phyloP scores from a whole-genome alignment of 2,888 invertebrate species.

The Esperia sulphurella region DNA sequence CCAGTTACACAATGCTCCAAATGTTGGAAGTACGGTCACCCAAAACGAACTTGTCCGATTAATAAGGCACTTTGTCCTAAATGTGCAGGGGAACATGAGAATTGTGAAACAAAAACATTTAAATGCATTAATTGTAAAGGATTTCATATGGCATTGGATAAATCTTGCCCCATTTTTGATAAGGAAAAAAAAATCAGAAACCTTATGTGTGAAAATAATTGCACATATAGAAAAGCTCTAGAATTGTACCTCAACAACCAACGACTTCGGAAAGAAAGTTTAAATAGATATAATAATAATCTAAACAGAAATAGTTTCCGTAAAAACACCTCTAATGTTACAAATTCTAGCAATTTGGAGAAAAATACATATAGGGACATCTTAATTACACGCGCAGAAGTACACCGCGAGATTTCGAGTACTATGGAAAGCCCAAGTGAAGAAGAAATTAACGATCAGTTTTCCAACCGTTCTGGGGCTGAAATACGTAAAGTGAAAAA shows the following conservation, averaged over 20 bases:
- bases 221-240: slow-evolving; percentile 11
- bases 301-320: background rate
- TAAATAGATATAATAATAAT: background rate
- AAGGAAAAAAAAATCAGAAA: slow-evolving; percentile 13
- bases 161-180: slow-evolving; percentile 10
- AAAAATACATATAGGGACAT: too few species aligned
- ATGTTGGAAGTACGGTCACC: slow-evolving; percentile 19
- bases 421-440: too few species aligned
- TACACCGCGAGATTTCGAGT: too few species aligned
- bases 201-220: slow-evolving; percentile 14
- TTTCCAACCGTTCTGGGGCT: too few species aligned
- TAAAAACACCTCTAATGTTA: too few species aligned
- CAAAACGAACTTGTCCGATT: slow-evolving; percentile 7
- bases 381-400: too few species aligned
- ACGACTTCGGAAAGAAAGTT: background rate
- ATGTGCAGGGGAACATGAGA: slow-evolving; percentile 10
- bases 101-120: slow-evolving; percentile 12
- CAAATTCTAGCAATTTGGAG: too few species aligned
- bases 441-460: too few species aligned
- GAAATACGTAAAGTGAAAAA: too few species aligned
- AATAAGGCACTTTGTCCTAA: slow-evolving; percentile 17
- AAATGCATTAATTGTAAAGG: slow-evolving; percentile 14
- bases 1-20: slow-evolving; percentile 20
- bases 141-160: slow-evolving; percentile 9
- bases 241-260: slow-evolving; percentile 3